Evolutionary conservation across 2,113 vertebrate species (phyloP), one percentile per base, ranked within the genome.

Genomic region (Solea senegalensis): DNA sequence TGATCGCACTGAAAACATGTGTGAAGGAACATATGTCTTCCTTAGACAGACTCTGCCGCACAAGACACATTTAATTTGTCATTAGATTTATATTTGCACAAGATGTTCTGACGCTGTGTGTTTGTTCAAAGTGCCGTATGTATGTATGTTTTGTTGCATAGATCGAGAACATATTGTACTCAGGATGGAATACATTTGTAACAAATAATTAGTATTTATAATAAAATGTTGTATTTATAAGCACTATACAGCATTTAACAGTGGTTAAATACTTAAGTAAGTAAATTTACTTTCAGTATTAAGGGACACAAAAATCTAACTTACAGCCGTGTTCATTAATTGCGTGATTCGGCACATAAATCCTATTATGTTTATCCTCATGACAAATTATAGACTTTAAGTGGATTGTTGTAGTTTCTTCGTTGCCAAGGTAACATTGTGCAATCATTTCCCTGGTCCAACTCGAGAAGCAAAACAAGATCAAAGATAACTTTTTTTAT

Each of bases 1-100:
- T 74, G 72, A 77, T 64, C 21, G 11, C 49, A 16, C 69, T 27
- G 60, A 71, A 58, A 78, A 85, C 76, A 55, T 45, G 52, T 51
- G 15, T 43, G 63, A 75, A 46, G 70, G 65, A 68, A 62, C 72
- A 64, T 53, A 70, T 16, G 53, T 76, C 76, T 65, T 65, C 21
- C 12, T 1, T 49, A 70, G 49, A 48, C 52, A 40, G 15, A 28
- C 28, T 13, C 9, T n/a, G 34, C 73, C 55, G 16, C 46, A 46
- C 44, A 41, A 26, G 27, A 65, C n/a, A 14, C 52, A 60, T 28
- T 62, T 39, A 4, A 28, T 68, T 64, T 69, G 27, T 49, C 5
- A 13, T 3, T 13, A 55, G 10, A 73, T 69, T 64, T 74, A 59
- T 43, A 2, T 34, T 13, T 45, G 26, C 11, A 14, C 21, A 40